phyloP scores from a whole-genome alignment of 2,888 invertebrate genomes.

The Orthonevra nobilis region DNA sequence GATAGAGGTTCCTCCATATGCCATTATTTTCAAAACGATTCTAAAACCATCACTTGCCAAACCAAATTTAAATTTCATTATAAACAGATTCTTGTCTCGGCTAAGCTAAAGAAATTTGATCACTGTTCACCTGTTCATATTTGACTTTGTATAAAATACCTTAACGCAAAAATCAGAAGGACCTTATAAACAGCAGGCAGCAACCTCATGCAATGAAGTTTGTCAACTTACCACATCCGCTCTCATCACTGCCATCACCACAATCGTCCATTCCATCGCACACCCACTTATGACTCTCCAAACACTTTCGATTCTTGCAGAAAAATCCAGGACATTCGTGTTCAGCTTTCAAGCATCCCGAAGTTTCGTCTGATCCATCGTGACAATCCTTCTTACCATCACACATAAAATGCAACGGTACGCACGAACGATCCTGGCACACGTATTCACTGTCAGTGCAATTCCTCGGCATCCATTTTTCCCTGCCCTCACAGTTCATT shows the following conservation, averaged over 20 bases:
- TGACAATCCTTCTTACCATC: conserved; percentile 87
- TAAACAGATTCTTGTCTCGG: no score
- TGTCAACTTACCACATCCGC: conserved; percentile 82
- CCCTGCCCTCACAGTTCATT: conserved; percentile 72
- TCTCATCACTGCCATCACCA: conserved; percentile 82
- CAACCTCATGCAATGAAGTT: no score
- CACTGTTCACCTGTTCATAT: no score
- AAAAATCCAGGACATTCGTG: conserved; percentile 83
- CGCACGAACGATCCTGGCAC: conserved; percentile 82
- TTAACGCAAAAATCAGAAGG: no score
- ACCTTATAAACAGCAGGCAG: no score
- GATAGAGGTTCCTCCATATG: no score
- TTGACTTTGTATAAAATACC: no score
- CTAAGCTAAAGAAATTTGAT: no score
- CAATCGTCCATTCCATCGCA: conserved; percentile 84
- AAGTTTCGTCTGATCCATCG: conserved; percentile 86
- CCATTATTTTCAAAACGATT: no score
- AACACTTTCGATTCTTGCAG: conserved; percentile 83
- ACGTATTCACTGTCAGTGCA: conserved; percentile 77
- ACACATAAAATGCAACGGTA: conserved; percentile 85
- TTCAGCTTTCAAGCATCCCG: conserved; percentile 78
- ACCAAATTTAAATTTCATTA: no score
- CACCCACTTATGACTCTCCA: conserved; percentile 80
- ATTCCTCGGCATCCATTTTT: conserved; percentile 64
- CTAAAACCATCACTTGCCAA: no score